Evolutionary conservation across 2,888 invertebrate species (phyloP).

Genomic region (Ischnus inquisitorius): DNA sequence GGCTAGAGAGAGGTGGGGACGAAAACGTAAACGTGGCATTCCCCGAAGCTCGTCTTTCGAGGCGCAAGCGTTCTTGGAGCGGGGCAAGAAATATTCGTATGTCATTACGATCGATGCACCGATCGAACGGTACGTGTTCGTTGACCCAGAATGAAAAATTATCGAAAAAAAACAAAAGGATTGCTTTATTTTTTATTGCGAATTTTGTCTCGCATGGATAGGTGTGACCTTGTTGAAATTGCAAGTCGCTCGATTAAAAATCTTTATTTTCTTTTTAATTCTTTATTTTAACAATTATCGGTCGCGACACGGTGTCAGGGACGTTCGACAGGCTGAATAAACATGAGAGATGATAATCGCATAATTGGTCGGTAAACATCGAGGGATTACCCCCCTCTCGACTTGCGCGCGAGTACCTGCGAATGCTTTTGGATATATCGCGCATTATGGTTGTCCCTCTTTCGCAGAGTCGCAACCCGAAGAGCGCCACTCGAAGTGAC

Average conservation of each 20-base stretch:
- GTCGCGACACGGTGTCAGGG: not conserved
- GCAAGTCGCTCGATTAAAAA: not conserved
- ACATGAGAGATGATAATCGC: slow-evolving; percentile 63
- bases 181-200: slow-evolving; percentile 12
- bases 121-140: slow-evolving; percentile 31
- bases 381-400: slow-evolving; percentile 63
- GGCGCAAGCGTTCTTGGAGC: slow-evolving; percentile 33
- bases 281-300: slow-evolving; percentile 10
- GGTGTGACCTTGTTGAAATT: not conserved
- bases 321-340: slow-evolving; percentile 61
- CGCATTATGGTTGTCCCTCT: slow-evolving; percentile 4
- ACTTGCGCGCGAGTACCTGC: slow-evolving; percentile 63
- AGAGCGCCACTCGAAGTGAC: slow-evolving; percentile 57
- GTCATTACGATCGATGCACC: slow-evolving; percentile 36
- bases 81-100: not conserved
- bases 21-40: slow-evolving; percentile 59
- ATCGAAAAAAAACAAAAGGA: slow-evolving; percentile 25
- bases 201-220: slow-evolving; percentile 17
- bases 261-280: not conserved
- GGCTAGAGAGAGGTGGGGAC: not conserved
- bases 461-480: slow-evolving; percentile 27
- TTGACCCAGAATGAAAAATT: slow-evolving; percentile 37
- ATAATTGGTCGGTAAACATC: slow-evolving; percentile 66
- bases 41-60: slow-evolving; percentile 61
- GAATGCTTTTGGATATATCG: slow-evolving; percentile 39